phyloP scores from a whole-genome alignment of 2,797 vertebrate genomes.

The Hydrocynus forskahlii region DNA sequence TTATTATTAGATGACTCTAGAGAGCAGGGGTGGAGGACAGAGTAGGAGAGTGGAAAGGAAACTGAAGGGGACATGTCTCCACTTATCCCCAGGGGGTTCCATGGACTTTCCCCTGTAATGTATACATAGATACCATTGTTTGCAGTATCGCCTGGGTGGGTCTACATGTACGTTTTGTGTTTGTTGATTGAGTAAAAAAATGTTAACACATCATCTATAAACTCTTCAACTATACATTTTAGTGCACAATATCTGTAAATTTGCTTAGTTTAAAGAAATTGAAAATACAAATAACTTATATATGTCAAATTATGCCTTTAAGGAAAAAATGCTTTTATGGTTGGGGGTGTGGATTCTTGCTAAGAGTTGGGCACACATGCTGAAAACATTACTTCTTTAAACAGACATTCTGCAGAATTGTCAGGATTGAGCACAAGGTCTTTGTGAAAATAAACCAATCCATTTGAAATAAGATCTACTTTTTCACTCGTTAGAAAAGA shows the following conservation, averaged over 20 bases:
- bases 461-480: not conserved
- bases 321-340: not conserved
- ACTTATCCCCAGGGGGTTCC: conserved; percentile 36
- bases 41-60: conserved; percentile 44
- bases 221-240: too few relatives aligned
- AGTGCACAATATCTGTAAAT: too few relatives aligned
- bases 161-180: not conserved
- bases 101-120: conserved; percentile 14
- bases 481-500: not conserved
- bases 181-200: not conserved
- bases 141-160: conserved; percentile 8
- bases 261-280: too few relatives aligned
- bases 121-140: conserved; percentile 30
- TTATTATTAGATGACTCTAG: conserved; percentile 24
- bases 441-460: not conserved
- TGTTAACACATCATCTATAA: too few relatives aligned
- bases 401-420: not conserved
- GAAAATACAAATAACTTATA: too few relatives aligned
- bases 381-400: not conserved
- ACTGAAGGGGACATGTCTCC: conserved; percentile 26
- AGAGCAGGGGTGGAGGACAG: conserved; percentile 5
- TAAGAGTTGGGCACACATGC: not conserved
- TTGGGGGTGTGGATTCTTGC: not conserved
- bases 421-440: not conserved
- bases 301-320: too few relatives aligned